phyloP scores from a whole-genome alignment of 1,140 invertebrate species.

The Trypoxylus dichotomus region DNA sequence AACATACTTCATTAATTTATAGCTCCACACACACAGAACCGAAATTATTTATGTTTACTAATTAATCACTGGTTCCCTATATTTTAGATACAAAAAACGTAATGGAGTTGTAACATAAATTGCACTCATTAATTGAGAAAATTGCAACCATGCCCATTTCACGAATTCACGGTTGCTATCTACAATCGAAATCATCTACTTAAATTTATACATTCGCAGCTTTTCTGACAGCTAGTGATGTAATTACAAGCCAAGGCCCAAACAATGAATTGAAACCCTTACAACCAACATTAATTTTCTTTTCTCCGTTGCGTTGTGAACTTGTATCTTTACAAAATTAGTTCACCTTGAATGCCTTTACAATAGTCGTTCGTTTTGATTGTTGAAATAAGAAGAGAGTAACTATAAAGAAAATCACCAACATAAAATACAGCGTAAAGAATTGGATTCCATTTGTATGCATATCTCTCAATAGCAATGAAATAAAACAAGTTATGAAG shows the following conservation, averaged over 20 bases:
- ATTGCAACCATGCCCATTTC: background rate
- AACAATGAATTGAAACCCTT: background rate
- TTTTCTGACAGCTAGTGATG: background rate
- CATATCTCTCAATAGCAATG: too few species aligned
- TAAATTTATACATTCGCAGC: background rate
- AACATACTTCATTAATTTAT: too few species aligned
- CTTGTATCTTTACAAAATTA: background rate
- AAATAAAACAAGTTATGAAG: too few species aligned
- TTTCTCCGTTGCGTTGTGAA: background rate
- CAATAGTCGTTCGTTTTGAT: background rate
- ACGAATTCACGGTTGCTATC: background rate
- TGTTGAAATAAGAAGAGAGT: background rate
- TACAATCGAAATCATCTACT: background rate
- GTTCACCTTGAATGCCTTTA: background rate
- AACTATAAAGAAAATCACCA: background rate
- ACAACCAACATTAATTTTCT: background rate
- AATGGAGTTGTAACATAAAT: constrained; percentile 1
- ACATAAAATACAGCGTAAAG: background rate
- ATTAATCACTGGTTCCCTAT: too few species aligned
- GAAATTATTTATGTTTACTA: background rate
- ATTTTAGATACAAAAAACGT: background rate
- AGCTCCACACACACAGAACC: background rate
- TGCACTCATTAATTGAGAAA: constrained; percentile 5
- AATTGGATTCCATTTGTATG: background rate
- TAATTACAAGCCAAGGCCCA: background rate